A percentile compares a stretch with the other conserved stretches of the same genome.
phyloP scores from a whole-genome alignment of 2,797 vertebrate genomes.

The Poecile montanus region DNA sequence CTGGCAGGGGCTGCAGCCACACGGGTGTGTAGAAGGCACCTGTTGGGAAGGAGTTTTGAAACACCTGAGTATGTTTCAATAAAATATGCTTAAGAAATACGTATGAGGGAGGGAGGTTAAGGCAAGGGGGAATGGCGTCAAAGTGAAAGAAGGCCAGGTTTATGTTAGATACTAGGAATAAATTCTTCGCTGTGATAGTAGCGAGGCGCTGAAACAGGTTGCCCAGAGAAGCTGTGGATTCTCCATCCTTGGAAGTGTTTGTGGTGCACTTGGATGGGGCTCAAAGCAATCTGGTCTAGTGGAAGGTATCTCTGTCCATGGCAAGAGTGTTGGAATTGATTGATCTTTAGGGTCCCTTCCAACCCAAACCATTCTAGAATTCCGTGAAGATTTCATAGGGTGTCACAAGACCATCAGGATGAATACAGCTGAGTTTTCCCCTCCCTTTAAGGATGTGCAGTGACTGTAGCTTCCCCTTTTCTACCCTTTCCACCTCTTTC shows the following conservation, averaged over 20 bases:
- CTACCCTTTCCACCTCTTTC: accelerated
- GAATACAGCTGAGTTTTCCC: background rate
- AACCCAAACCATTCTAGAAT: background rate
- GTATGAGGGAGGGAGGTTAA: accelerated
- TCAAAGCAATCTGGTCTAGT: background rate
- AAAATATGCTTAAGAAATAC: accelerated
- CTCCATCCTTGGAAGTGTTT: background rate
- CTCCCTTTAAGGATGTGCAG: accelerated
- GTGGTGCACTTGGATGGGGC: background rate
- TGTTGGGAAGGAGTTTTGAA: background rate
- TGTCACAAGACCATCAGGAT: background rate
- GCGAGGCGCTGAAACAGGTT: background rate
- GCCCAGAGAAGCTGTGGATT: background rate
- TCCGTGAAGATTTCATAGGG: background rate
- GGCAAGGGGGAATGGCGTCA: background rate
- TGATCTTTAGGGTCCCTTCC: background rate
- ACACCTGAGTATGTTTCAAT: no score
- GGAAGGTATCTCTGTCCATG: background rate
- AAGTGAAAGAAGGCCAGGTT: background rate
- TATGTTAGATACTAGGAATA: background rate
- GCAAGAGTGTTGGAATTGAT: background rate
- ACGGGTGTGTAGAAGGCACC: accelerated
- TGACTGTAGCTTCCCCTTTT: background rate
- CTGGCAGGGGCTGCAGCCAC: background rate
- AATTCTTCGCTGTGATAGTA: background rate